A percentile compares a stretch with the other conserved stretches of the same genome.
Evolutionary conservation across 2,113 vertebrate species (phyloP).

Genomic region (Malurus cyaneus): DNA sequence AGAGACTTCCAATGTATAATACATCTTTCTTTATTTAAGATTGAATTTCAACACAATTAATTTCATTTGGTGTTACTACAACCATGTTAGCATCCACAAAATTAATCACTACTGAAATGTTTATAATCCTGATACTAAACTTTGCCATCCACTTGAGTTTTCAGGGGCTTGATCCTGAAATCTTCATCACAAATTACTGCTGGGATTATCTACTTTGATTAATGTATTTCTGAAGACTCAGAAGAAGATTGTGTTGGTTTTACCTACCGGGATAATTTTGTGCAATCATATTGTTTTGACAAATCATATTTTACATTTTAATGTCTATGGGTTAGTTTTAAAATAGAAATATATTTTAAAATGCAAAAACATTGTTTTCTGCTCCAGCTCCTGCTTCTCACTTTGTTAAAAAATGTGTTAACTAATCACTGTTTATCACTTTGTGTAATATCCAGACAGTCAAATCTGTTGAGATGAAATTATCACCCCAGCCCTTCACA

Average conservation of each 20-base stretch:
- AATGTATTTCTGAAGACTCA: background rate
- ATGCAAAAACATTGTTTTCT: background rate
- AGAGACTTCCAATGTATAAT: background rate
- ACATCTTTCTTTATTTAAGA: background rate
- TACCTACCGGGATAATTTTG: background rate
- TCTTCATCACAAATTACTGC: background rate
- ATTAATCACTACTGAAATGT: background rate
- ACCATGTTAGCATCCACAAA: background rate
- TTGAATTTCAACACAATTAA: background rate
- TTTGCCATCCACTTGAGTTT: background rate
- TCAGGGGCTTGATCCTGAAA: background rate
- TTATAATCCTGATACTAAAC: background rate
- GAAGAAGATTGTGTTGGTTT: background rate
- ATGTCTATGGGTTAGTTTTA: background rate
- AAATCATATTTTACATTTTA: background rate
- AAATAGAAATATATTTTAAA: background rate
- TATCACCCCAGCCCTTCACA: conserved; percentile 22
- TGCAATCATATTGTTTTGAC: background rate
- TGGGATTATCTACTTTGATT: background rate
- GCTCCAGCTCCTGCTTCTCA: background rate
- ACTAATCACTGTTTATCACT: background rate
- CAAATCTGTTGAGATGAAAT: background rate
- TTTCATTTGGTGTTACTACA: background rate
- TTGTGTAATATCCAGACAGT: background rate
- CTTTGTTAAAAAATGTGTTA: background rate